A percentile compares a stretch with the other conserved stretches of the same genome.
Evolutionary conservation across 2,113 vertebrate genomes (phyloP).

Genomic region (Epinephelus fuscoguttatus): DNA sequence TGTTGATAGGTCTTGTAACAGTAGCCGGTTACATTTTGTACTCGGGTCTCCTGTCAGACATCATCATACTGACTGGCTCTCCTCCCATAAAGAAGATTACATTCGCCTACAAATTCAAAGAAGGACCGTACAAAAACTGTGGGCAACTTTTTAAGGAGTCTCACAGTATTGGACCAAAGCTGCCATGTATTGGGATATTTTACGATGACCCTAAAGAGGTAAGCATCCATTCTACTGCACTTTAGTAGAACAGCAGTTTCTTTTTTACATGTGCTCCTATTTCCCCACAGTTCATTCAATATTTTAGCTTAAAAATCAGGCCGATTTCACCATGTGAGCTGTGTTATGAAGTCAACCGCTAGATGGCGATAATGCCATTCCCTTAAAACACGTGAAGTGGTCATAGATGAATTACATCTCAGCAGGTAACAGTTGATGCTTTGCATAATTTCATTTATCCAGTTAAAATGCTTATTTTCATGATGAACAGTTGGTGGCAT

Average conservation of each 20-base stretch:
- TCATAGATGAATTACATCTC: neutral
- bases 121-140: slow-evolving; percentile 87
- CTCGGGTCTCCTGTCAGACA: slow-evolving; percentile 87
- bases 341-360: slow-evolving; percentile 2
- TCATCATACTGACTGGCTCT: slow-evolving; percentile 89
- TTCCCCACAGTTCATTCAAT: neutral
- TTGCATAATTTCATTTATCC: neutral
- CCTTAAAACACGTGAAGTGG: neutral
- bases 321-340: too few species aligned
- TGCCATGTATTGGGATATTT: slow-evolving; percentile 88
- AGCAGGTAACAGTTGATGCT: neutral
- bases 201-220: slow-evolving; percentile 93
- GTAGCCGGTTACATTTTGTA: slow-evolving; percentile 86
- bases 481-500: neutral
- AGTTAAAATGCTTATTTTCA: neutral
- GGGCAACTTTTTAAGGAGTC: slow-evolving; percentile 89
- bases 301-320: neutral
- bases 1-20: slow-evolving; percentile 84
- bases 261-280: rapidly evolving
- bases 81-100: slow-evolving; percentile 89
- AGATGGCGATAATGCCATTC: slow-evolving; percentile 68
- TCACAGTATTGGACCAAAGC: slow-evolving; percentile 88
- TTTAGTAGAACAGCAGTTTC: neutral
- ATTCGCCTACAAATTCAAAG: slow-evolving; percentile 91
- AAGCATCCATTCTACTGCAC: slow-evolving; percentile 17